Base-by-base conservation (phyloP, 2,113 vertebrate genomes). In the Poeciliopsis retropinna region DNA sequence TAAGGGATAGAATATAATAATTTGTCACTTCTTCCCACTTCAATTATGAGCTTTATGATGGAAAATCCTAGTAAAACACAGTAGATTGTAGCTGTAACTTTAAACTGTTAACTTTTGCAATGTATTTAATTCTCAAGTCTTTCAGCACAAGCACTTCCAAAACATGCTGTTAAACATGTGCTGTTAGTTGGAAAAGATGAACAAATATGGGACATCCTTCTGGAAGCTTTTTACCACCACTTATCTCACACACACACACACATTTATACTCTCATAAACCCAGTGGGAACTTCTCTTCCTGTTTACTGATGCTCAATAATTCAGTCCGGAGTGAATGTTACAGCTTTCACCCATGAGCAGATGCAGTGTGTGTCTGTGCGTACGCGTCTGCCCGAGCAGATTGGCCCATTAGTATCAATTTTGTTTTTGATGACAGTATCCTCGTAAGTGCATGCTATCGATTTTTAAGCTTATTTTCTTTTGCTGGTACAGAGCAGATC, bases 271-370 rank as follows among this genome's bases (percentile, higher is more conserved):
- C 65, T 61, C 22, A 29, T 19, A 72, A 25, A 32, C 71, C 78
- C 75, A 63, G 61, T 81, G 85, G 88, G 84, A 91, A 69, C 75
- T 70, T 34, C 72, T 77, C 85, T 90, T 93, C 90, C 88, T 91
- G 88, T 91, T 90, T 88, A 86, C 86, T 60, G 65, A 77, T 79
- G 47, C 85, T 93, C 73, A 93, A 91, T 92, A 88, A 92, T 93
- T 92, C 75, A 94, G 85, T 80, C 85, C 81, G 82, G 74, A 89
- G 84, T 85, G 75, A 82, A 83, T 77, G 75, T 75, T 90, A 13
- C 60, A 69, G 82, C 85, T 85, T 87, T 80, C 77, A 79, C 67
- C 73, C 75, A 75, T 79, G 86, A 81, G 80, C 60, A 61, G 64
- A 44, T 78, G 77, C 67, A 57, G 44, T 47, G 70, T 72, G 67